These are phyloP conservation scores for Nanger granti DNA, from an alignment of 2,113 vertebrate genomes.

Conservation along the genomic window DNA sequence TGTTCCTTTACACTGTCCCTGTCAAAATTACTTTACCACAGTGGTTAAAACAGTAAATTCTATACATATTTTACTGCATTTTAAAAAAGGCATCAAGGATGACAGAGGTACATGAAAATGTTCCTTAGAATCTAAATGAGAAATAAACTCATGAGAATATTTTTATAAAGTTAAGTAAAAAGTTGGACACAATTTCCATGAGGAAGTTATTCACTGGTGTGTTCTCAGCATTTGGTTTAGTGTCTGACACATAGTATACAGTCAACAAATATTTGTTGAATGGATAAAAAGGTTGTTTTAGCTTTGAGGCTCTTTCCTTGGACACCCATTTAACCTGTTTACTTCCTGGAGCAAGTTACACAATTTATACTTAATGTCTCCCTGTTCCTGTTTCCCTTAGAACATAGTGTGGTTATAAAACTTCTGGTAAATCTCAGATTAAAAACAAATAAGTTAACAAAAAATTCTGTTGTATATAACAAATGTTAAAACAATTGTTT, in stretches of 20 bases:
- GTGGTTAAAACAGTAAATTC: conserved; percentile 23
- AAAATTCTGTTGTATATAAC: not conserved
- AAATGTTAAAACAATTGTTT: conserved; percentile 20
- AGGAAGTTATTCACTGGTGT: not conserved
- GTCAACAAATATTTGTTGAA: conserved; percentile 18
- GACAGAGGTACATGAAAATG: not conserved
- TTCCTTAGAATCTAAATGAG: not conserved
- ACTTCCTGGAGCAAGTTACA: not conserved
- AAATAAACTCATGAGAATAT: not conserved
- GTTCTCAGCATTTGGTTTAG: not conserved
- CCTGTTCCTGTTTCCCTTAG: not conserved
- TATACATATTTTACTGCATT: not conserved
- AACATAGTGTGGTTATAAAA: not conserved
- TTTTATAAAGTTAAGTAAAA: conserved; percentile 33
- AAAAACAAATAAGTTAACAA: not conserved
- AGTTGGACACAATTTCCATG: not conserved
- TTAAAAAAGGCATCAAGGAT: not conserved
- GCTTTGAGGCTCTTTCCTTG: not conserved
- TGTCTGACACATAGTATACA: not conserved
- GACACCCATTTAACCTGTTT: conserved; percentile 12
- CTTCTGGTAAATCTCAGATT: not conserved
- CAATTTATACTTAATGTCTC: conserved; percentile 17
- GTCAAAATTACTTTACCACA: not conserved
- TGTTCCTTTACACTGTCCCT: not conserved
- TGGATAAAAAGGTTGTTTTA: not conserved